Base-by-base conservation (phyloP, 2,888 invertebrate genomes). In the Cheilosia soror region DNA sequence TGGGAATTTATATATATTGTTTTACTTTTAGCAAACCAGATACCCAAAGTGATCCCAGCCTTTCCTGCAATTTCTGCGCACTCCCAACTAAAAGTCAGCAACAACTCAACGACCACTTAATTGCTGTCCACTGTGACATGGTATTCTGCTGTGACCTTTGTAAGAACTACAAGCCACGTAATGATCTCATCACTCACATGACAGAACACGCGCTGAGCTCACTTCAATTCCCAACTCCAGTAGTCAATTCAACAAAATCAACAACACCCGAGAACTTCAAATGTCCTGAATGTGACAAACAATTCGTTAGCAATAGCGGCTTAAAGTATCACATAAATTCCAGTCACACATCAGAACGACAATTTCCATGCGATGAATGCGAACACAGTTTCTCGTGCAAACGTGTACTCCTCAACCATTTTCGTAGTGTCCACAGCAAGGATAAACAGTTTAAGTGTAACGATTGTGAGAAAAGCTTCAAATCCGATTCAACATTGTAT, bases 281-380 rank as follows among this genome's bases (percentile, higher is more conserved):
- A 13, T 87, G 87, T 51, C 68, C 73, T 15, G 75, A 86, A 53
- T 88, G 87, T 65, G 69, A 63, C 0, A 87, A 78, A 51, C 29
- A 60, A 58, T 87, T 87, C 49, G 27, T 57, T 0, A 87, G 79
- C 55, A 60, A n/a, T n/a, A 77, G 76, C 13, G 85, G 85, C 11
- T 44, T 85, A 5, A 85, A 68, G 27, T 66, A 85, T 7, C 85
- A 85, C 62, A 72, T 81, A 37, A 80, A 71, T 51, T 66, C 81
- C 42, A 72, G 7, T 47, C 85, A 85, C 29, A 42, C 37, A 11
- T 11, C 42, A 29, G 11, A 13, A 0, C 87, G 88, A 95, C 94
- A 0, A 91, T 92, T 1, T 92, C 93, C 55, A 90, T 96, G 95
- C 95, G 0, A 92, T 91, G 20, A 93, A 95, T 75, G 92, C 47